A percentile compares a stretch with the other conserved stretches of the same genome.
Conservation (phyloP, 2,888 invertebrate species). For the Caenorhabditis becei region DNA sequence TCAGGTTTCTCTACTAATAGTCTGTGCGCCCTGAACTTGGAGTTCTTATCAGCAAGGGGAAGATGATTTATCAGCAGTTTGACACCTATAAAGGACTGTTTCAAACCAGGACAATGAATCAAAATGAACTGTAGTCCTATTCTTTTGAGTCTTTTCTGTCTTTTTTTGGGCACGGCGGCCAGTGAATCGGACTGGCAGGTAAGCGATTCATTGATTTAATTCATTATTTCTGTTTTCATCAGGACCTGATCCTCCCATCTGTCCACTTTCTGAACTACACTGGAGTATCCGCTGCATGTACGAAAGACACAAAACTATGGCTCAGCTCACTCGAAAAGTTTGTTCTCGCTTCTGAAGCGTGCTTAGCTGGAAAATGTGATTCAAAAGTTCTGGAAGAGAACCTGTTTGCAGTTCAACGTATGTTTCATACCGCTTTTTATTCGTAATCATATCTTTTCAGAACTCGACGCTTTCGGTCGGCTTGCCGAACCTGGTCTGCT, state of each 20-base stretch:
- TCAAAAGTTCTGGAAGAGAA: conserved; percentile 20
- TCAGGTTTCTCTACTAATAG: neutral
- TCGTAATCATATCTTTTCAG: conserved; percentile 17
- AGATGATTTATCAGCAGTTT: conserved; percentile 42
- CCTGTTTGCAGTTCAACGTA: conserved; percentile 40
- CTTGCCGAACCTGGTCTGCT: conserved; percentile 32
- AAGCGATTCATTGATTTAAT: neutral
- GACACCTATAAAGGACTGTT: conserved; percentile 20
- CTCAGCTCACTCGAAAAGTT: conserved; percentile 31
- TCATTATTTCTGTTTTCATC: neutral
- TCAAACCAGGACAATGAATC: neutral
- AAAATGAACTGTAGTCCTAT: neutral
- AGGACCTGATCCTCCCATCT: conserved; percentile 27
- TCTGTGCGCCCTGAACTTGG: neutral
- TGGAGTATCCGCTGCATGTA: conserved; percentile 31
- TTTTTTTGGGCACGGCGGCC: neutral
- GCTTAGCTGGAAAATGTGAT: conserved; percentile 37
- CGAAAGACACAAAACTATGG: conserved; percentile 46
- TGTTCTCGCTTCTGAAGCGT: neutral
- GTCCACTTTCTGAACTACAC: conserved; percentile 37
- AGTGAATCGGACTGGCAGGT: conserved; percentile 31
- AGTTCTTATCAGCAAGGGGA: conserved; percentile 25
- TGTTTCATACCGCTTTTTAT: neutral
- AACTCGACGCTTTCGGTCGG: conserved; percentile 46
- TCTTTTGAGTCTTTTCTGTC: neutral